A percentile compares a stretch with the other conserved stretches of the same genome.
phyloP scores from a whole-genome alignment of 2,113 vertebrate species.

The Puntigrus tetrazona region DNA sequence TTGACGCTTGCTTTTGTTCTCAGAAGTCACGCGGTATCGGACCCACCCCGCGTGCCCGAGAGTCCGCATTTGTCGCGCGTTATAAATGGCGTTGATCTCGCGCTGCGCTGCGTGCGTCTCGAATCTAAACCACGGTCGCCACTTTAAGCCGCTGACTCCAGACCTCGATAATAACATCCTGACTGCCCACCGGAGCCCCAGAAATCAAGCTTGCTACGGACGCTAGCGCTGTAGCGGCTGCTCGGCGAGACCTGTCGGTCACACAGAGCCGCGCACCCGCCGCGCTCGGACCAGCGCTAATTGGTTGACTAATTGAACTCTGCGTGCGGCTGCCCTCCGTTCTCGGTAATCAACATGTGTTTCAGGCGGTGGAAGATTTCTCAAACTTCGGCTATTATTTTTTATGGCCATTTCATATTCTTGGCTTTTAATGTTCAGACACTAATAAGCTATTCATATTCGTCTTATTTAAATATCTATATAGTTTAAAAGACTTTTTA shows the following conservation, averaged over 20 bases:
- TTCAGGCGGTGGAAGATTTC: conserved; percentile 28
- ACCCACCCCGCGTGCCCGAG: conserved; percentile 2
- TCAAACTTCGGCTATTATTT: conserved; percentile 40
- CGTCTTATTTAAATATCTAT: not conserved
- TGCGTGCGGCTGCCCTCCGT: not conserved
- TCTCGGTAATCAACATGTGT: conserved; percentile 47
- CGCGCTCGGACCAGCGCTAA: conserved; percentile 44
- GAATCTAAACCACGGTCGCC: not conserved
- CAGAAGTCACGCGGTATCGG: not conserved
- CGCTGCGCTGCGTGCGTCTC: not conserved
- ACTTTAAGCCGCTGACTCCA: conserved; percentile 49
- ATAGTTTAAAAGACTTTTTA: not conserved
- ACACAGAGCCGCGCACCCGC: not conserved
- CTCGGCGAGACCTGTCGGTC: conserved; percentile 31
- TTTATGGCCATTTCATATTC: not conserved
- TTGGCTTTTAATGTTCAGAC: not conserved
- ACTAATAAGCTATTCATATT: conserved; percentile 9
- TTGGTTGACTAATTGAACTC: conserved; percentile 57
- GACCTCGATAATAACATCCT: conserved; percentile 51
- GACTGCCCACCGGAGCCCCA: conserved; percentile 38
- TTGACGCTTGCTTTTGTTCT: conserved; percentile 37
- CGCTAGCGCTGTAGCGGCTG: not conserved
- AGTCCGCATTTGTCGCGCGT: conserved; percentile 6
- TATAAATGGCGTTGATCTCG: conserved; percentile 43
- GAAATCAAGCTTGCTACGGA: conserved; percentile 44